A percentile compares a stretch with the other conserved stretches of the same genome.
These are phyloP conservation scores for Podarcis raffonei DNA, from an alignment of 2,113 vertebrate species.

Conservation along the genomic window DNA sequence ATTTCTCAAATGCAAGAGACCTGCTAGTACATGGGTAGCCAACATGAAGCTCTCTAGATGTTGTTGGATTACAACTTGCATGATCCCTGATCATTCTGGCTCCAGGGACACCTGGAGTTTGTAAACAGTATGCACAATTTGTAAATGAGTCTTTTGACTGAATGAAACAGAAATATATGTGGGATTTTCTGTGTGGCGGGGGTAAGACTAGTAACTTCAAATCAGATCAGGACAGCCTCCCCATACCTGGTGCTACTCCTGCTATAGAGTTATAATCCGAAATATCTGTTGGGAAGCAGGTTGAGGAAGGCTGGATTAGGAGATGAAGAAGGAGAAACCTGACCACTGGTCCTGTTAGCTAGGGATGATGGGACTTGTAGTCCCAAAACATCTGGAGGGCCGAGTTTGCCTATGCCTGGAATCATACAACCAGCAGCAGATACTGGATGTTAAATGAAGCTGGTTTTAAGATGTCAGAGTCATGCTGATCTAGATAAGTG, in stretches of 20 bases:
- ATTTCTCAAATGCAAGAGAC: too few relatives aligned
- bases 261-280: too few relatives aligned
- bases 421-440: accelerated
- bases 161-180: background rate
- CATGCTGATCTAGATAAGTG: background rate
- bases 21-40: too few relatives aligned
- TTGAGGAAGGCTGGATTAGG: background rate
- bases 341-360: background rate
- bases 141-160: constrained; percentile 8
- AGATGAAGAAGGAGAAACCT: background rate
- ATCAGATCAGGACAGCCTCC: accelerated
- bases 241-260: too few relatives aligned
- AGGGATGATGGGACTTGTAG: too few relatives aligned
- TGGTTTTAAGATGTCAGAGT: accelerated
- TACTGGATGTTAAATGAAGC: constrained; percentile 1
- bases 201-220: background rate
- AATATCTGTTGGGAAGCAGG: too few relatives aligned
- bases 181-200: background rate
- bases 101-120: too few relatives aligned
- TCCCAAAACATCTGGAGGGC: too few relatives aligned
- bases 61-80: too few relatives aligned
- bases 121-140: background rate
- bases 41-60: too few relatives aligned
- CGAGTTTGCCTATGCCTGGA: too few relatives aligned
- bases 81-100: too few relatives aligned